Conservation (phyloP, 2,888 invertebrate species). For the Saturnia japonica region DNA sequence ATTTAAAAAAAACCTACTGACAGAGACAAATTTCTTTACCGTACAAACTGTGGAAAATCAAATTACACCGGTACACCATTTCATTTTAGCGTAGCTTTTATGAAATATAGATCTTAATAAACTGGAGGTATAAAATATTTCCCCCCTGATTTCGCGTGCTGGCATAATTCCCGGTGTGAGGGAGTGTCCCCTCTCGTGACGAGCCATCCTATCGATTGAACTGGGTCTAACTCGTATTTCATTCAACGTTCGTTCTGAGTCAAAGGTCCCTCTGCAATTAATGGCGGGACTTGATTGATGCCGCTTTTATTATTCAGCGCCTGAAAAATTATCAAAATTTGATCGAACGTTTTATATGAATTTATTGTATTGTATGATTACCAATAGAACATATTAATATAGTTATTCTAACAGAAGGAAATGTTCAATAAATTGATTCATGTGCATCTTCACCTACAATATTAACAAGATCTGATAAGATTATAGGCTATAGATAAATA, state of each 20-base stretch:
- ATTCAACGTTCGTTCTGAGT: conserved; percentile 25
- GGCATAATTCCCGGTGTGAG: conserved; percentile 27
- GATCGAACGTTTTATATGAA: background rate
- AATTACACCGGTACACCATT: background rate
- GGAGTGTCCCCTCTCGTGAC: conserved; percentile 44
- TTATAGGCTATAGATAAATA: no score
- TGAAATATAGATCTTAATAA: conserved; percentile 3
- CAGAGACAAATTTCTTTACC: no score
- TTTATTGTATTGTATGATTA: background rate
- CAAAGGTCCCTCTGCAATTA: conserved; percentile 11
- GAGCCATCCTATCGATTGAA: conserved; percentile 32
- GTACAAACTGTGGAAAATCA: no score
- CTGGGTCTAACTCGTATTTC: conserved; percentile 29
- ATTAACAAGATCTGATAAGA: no score
- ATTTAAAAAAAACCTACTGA: no score
- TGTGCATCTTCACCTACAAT: no score
- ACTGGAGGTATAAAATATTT: background rate
- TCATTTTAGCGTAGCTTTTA: background rate
- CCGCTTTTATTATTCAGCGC: conserved; percentile 7
- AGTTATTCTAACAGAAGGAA: no score
- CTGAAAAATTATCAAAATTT: background rate
- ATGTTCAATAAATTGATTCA: no score
- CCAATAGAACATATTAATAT: background rate
- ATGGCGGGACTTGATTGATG: conserved; percentile 2
- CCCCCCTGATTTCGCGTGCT: conserved; percentile 43